A percentile compares a stretch with the other conserved stretches of the same genome.
phyloP scores from a whole-genome alignment of 2,113 vertebrate species.

The Halichoeres trimaculatus region DNA sequence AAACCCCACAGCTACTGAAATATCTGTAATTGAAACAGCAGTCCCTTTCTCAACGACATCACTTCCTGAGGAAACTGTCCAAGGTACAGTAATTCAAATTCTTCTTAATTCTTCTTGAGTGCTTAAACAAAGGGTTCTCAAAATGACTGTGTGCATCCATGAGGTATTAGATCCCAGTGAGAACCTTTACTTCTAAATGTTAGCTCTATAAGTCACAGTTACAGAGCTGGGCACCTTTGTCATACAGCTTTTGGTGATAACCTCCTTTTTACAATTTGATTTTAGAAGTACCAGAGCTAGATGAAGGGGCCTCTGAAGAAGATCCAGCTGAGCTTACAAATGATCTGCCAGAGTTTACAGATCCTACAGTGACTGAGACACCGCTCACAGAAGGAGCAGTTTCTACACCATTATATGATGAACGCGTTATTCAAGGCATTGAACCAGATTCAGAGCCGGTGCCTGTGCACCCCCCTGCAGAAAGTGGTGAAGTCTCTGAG shows the following conservation, averaged over 20 bases:
- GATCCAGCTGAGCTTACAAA: conserved; percentile 9
- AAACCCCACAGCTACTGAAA: too few species aligned
- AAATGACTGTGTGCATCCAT: too few species aligned
- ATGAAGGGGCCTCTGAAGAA: conserved; percentile 3
- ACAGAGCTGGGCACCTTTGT: too few species aligned
- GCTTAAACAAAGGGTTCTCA: too few species aligned
- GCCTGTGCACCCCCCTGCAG: conserved; percentile 18
- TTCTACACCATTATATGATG: conserved; percentile 25
- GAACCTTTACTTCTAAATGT: too few species aligned
- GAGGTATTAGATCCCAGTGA: too few species aligned
- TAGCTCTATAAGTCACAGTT: too few species aligned
- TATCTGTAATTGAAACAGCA: too few species aligned
- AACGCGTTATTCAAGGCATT: conserved; percentile 33
- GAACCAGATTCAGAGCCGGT: conserved; percentile 35
- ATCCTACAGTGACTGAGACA: neutral
- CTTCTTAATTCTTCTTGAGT: too few species aligned
- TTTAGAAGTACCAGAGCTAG: conserved; percentile 35
- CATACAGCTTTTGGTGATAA: neutral
- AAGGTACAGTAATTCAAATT: too few species aligned
- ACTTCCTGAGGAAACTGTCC: too few species aligned
- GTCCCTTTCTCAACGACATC: too few species aligned
- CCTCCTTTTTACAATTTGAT: conserved; percentile 7
- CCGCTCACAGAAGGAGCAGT: conserved; percentile 20
- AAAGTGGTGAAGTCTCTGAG: conserved; percentile 19
- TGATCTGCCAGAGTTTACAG: conserved; percentile 8